Evolutionary conservation across 2,797 vertebrate genomes (phyloP), one percentile per base, ranked within the genome.

Genomic region (Bovichtus diacanthus): DNA sequence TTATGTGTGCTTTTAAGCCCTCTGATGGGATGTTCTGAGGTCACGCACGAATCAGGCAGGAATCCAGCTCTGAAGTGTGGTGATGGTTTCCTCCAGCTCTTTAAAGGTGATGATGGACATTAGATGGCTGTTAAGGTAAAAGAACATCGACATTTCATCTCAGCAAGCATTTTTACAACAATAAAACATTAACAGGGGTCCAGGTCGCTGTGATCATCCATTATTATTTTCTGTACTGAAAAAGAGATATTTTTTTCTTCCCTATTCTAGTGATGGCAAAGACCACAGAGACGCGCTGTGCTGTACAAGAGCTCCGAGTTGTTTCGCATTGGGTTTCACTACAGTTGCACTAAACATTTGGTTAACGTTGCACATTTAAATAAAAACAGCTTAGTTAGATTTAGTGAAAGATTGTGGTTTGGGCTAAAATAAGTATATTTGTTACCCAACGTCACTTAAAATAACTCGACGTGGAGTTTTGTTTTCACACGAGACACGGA

Each of bases 1-100:
- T 84, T 73, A 54, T 55, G 73, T 47, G n/a, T 77, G 69, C 68
- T 81, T 83, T 76, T 80, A 79, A 83, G 25, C 46, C 29, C 25
- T 31, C 41, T 43, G 62, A 80, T 78, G 60, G 53, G 47, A 74
- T 73, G 59, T 41, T 80, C 31, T 27, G 80, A 83, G 84, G 80
- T 88, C 70, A 83, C n/a, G 3, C 69, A 58, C 12, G 70, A 77
- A 62, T 74, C 62, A 46, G 44, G 63, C 31, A 56, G 73, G 70
- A 72, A 80, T 84, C 59, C 69, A 64, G 18, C 81, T 68, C 68
- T 69, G 56, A 74, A 47, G 36, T 70, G 64, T 64, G 49, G 19
- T 61, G 63, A 80, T 55, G 31, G 25, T 70, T 76, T 86, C 67
- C 56, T 63, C 27, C 2, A 70, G 65, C 63, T 76, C 43, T 80